These are phyloP conservation scores for Solen grandis DNA, from an alignment of 1,140 invertebrate genomes.

Conservation along the genomic window DNA sequence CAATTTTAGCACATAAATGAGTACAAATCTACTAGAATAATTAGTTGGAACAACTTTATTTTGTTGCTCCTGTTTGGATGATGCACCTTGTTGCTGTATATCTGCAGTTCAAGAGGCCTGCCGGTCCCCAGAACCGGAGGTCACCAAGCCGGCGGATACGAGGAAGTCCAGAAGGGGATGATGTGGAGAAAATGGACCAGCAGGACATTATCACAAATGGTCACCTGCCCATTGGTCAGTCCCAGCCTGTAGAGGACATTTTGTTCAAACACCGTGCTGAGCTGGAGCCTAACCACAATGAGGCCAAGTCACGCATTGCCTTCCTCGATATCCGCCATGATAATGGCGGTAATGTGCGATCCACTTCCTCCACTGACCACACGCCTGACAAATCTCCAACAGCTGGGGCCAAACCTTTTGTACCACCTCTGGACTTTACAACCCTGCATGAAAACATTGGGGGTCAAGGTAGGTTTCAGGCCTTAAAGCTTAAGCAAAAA, in stretches of 20 bases:
- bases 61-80: too few relatives aligned
- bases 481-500: neutral
- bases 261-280: constrained; percentile 27
- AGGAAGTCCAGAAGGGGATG: constrained; percentile 56
- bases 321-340: constrained; percentile 69
- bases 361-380: constrained; percentile 32
- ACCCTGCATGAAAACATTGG: constrained; percentile 84
- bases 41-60: too few relatives aligned
- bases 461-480: constrained; percentile 77
- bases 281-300: constrained; percentile 6
- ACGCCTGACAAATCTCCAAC: constrained; percentile 70
- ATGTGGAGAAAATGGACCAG: constrained; percentile 52
- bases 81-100: too few relatives aligned
- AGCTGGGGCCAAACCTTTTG: constrained; percentile 72
- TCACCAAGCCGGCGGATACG: constrained; percentile 68
- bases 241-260: neutral
- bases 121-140: constrained; percentile 71
- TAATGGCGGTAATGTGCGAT: too few relatives aligned
- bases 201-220: constrained; percentile 46
- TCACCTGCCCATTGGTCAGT: neutral
- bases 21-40: too few relatives aligned
- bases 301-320: constrained; percentile 61
- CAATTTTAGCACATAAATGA: too few relatives aligned
- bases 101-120: constrained; percentile 76
- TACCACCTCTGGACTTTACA: constrained; percentile 83